A percentile compares a stretch with the other conserved stretches of the same genome.
Evolutionary conservation across 2,797 vertebrate species (phyloP).

Genomic region (Balearica regulorum): DNA sequence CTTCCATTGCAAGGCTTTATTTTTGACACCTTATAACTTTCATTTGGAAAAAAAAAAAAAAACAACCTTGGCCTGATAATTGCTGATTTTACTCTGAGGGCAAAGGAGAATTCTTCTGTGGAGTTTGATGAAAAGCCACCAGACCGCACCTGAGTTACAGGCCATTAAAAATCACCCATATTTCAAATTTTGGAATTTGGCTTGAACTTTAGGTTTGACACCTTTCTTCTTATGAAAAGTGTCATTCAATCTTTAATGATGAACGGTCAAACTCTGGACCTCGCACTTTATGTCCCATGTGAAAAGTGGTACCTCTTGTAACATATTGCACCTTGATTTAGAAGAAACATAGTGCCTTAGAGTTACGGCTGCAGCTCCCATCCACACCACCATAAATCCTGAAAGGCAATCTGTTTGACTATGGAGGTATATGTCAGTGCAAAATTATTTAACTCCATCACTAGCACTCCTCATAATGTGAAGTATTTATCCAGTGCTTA

Average conservation of each 20-base stretch:
- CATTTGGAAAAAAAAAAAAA: background rate
- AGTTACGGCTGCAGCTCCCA: background rate
- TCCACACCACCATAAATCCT: background rate
- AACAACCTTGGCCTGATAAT: background rate
- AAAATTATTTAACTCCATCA: background rate
- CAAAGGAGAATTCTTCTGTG: background rate
- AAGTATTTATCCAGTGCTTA: background rate
- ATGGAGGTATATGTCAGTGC: background rate
- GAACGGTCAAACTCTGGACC: background rate
- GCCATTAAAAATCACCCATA: slow-evolving; percentile 7
- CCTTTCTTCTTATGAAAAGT: slow-evolving; percentile 36
- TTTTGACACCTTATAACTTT: background rate
- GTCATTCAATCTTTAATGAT: background rate
- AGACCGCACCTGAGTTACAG: slow-evolving; percentile 10
- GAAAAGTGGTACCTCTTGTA: background rate
- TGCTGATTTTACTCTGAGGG: background rate
- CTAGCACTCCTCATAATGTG: background rate
- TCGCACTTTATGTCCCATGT: background rate
- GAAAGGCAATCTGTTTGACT: background rate
- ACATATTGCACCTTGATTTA: background rate
- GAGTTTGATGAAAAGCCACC: slow-evolving; percentile 16
- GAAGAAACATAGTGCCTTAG: background rate
- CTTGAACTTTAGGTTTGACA: background rate
- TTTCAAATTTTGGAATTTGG: slow-evolving; percentile 45
- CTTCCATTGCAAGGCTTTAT: background rate